phyloP scores from a whole-genome alignment of 2,888 invertebrate genomes.

The Trissonchulus sp. region DNA sequence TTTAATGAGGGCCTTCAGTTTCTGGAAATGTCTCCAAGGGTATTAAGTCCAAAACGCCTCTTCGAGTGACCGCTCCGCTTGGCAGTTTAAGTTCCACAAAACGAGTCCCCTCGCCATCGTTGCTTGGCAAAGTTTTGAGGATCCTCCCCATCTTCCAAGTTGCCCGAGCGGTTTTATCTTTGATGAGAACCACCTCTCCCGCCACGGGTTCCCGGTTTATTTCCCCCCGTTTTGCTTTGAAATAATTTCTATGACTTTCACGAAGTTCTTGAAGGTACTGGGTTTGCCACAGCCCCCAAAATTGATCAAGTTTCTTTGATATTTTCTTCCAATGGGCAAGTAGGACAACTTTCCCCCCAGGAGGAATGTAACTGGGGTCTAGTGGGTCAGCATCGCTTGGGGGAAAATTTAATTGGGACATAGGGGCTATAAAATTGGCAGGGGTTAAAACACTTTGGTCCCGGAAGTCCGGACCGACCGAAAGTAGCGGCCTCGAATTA shows the following conservation, averaged over 20 bases:
- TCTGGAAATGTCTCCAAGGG: no score
- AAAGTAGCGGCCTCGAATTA: slow-evolving; percentile 27
- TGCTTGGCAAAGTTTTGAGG: neutral
- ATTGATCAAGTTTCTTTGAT: neutral
- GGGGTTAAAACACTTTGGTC: neutral
- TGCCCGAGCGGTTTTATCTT: neutral
- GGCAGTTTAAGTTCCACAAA: no score
- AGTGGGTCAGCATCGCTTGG: neutral
- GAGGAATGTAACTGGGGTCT: no score
- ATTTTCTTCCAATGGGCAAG: slow-evolving; percentile 9
- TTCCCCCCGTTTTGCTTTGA: neutral
- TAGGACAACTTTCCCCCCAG: neutral
- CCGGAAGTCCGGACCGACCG: slow-evolving; percentile 19
- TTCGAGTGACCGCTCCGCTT: no score
- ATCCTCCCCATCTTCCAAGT: slow-evolving; percentile 13
- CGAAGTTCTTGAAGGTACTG: neutral
- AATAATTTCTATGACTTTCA: neutral
- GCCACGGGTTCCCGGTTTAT: neutral
- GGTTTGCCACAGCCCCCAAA: slow-evolving; percentile 18
- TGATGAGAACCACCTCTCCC: slow-evolving; percentile 15
- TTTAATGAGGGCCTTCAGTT: no score
- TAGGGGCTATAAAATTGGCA: neutral
- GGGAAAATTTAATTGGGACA: neutral
- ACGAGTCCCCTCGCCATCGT: slow-evolving; percentile 3
- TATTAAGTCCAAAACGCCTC: no score